Conservation (phyloP, 2,113 vertebrate species). For the Triplophysa rosa region DNA sequence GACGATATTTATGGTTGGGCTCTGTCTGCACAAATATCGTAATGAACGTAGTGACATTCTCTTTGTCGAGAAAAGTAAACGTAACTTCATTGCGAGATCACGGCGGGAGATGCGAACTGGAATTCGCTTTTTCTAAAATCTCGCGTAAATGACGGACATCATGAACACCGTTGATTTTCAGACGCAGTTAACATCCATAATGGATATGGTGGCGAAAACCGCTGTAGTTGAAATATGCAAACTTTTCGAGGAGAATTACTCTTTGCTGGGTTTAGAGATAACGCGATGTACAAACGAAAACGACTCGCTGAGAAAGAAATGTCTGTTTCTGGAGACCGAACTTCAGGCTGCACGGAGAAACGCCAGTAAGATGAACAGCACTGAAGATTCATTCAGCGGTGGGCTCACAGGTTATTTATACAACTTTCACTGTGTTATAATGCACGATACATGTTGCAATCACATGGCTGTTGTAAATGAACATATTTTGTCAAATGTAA, state of each 20-base stretch:
- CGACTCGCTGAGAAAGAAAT: slow-evolving; percentile 72
- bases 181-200: slow-evolving; percentile 67
- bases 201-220: slow-evolving; percentile 72
- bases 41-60: background rate
- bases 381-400: background rate
- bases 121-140: background rate
- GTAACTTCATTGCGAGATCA: background rate
- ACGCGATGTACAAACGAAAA: slow-evolving; percentile 72
- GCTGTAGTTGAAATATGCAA: slow-evolving; percentile 72
- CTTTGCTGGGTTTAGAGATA: slow-evolving; percentile 72
- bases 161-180: slow-evolving; percentile 64
- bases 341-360: slow-evolving; percentile 69
- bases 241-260: slow-evolving; percentile 73
- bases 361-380: background rate
- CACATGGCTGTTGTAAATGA: no score
- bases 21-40: background rate
- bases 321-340: slow-evolving; percentile 70
- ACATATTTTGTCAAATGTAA: no score
- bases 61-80: background rate
- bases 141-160: slow-evolving; percentile 34
- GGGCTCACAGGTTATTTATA: background rate
- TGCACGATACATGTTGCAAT: no score
- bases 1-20: slow-evolving; percentile 26
- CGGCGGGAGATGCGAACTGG: background rate
- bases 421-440: no score